Base-by-base conservation (phyloP, 2,888 invertebrate species). In the Theretra japonica region DNA sequence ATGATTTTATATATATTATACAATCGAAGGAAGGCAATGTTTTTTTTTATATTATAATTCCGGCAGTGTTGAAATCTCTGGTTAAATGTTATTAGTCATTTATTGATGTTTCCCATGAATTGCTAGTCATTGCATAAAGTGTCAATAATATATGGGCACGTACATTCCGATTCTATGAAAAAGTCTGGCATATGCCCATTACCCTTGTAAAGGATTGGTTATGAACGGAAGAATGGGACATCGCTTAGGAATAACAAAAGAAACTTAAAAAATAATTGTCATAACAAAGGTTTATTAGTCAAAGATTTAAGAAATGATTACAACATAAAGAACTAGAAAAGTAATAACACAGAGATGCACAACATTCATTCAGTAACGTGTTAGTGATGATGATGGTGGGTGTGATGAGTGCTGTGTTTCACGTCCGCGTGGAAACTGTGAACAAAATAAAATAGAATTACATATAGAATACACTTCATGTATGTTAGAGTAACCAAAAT, bases 381-480 rank as follows among this genome's bases (percentile, higher is more conserved):
- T 75, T 85, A 78, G 71, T 86, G 83, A 73, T 86, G 83, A 70
- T 88, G 82, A 69, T 90, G 90, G 21, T 87, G 83, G 72, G 86
- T 79, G 77, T 92, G 90, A 77, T 90, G 87, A 23, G 89, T 89
- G 77, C 82, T 83, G 81, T 86, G 86, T 75, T 90, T 91, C 41
- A 92, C 91, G 68, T 88, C 85, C 50, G 92, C 92, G 73, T 83
- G 82, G 75, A 83, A 83, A 59, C 83, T 82, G 78, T 0, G 21
- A 21, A 60, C 30, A 76, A 75, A 30, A 56, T 3, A 8, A 25
- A 33, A 33, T 8, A 33, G 7, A 8, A 33, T 1, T 0, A 33
- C 1, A 30, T 4, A 30, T 7, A 4, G 23, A n/a, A 21, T 6
- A n/a, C 21, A 57, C 21, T 57, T 7, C n/a, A n/a, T n/a, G n/a